Conservation (phyloP, 2,888 invertebrate species). For the Cordilura impudica region DNA sequence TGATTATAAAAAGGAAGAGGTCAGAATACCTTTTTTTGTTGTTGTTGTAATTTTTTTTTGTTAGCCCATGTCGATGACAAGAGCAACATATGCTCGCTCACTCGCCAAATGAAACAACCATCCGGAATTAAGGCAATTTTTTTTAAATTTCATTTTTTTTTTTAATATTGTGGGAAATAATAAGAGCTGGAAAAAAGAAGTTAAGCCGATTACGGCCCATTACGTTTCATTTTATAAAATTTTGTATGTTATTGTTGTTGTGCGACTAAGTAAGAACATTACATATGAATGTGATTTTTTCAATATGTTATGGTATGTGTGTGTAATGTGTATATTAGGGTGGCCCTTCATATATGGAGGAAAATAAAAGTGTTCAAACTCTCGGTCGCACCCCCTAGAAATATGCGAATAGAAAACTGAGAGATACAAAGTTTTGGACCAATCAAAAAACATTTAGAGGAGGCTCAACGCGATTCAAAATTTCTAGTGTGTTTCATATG, state of each 20-base stretch:
- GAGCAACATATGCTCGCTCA: conserved; percentile 21
- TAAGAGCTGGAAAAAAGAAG: conserved; percentile 37
- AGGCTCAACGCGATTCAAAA: too few relatives aligned
- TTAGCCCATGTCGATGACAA: conserved; percentile 30
- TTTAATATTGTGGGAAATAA: conserved; percentile 21
- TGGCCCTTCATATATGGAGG: too few relatives aligned
- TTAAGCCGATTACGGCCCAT: conserved; percentile 62
- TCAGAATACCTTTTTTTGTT: conserved; percentile 9
- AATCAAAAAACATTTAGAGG: too few relatives aligned
- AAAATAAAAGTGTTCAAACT: too few relatives aligned
- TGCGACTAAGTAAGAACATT: conserved; percentile 13
- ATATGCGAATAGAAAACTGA: too few relatives aligned
- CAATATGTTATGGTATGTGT: not conserved
- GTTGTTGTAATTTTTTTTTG: conserved; percentile 6
- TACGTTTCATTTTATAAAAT: conserved; percentile 42
- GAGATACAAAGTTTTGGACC: too few relatives aligned
- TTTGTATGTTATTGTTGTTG: not conserved
- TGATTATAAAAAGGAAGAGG: not conserved
- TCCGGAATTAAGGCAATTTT: conserved; percentile 40
- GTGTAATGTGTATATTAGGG: too few relatives aligned
- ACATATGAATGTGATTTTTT: conserved; percentile 24
- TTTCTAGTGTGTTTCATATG: too few relatives aligned
- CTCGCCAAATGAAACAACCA: conserved; percentile 34
- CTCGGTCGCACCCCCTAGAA: too few relatives aligned
- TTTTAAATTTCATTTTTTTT: not conserved